A percentile compares a stretch with the other conserved stretches of the same genome.
Conservation (phyloP, 2,797 vertebrate species). For the Hozukius guyotensis region DNA sequence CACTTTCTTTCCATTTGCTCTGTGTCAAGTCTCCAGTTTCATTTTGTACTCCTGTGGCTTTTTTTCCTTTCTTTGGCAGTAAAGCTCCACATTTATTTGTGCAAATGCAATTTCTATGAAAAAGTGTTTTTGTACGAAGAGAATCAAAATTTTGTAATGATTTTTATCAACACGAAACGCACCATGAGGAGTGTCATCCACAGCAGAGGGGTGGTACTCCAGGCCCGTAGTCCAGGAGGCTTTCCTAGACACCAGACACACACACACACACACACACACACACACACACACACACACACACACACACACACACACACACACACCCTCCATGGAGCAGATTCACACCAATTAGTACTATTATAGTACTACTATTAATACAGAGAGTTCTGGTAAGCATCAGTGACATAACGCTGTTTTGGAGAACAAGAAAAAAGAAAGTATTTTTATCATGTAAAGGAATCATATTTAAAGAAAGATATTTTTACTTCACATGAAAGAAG, state of each 20-base stretch:
- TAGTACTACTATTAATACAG: background rate
- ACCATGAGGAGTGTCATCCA: constrained; percentile 66
- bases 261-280: background rate
- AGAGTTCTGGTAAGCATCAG: constrained; percentile 87
- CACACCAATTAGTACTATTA: constrained; percentile 24
- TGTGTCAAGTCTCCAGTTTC: constrained; percentile 82
- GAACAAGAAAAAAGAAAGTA: constrained; percentile 81
- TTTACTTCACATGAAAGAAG: constrained; percentile 92
- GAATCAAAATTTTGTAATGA: constrained; percentile 96
- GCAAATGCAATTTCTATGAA: constrained; percentile 99
- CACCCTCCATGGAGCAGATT: constrained; percentile 40
- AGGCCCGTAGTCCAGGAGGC: constrained; percentile 20
- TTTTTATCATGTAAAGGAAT: constrained; percentile 98
- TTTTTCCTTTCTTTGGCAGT: constrained; percentile 66
- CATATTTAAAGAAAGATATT: constrained; percentile 97
- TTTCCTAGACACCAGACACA: constrained; percentile 37
- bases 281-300: background rate
- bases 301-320: constrained; percentile 3
- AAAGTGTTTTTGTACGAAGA: constrained; percentile 97
- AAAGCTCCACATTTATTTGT: constrained; percentile 95
- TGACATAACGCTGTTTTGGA: constrained; percentile 90
- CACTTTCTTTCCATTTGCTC: constrained; percentile 73
- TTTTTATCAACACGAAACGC: constrained; percentile 95
- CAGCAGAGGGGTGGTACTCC: constrained; percentile 39
- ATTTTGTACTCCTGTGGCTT: constrained; percentile 83